Evolutionary conservation across 2,797 vertebrate genomes (phyloP).

Genomic region (Pseudomugil tenellus): DNA sequence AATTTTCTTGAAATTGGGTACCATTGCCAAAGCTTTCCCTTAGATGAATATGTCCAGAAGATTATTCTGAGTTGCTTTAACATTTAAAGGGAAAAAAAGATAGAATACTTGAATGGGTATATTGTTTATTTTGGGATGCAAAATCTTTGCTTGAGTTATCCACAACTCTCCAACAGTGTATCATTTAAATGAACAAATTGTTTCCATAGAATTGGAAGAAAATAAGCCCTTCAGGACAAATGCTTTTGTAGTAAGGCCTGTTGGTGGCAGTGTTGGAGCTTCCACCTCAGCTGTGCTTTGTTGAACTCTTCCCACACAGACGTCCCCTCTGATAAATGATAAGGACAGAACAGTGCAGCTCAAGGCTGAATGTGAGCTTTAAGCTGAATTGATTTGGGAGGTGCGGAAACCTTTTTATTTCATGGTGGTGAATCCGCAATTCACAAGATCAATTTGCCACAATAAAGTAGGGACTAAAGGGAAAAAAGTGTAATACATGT

Average conservation of each 20-base stretch:
- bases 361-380: constrained; percentile 37
- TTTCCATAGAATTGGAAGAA: not conserved
- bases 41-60: no score
- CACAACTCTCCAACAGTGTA: no score
- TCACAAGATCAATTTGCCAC: constrained; percentile 29
- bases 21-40: not conserved
- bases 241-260: constrained; percentile 41
- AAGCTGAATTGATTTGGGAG: constrained; percentile 54
- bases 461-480: constrained; percentile 14
- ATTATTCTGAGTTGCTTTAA: no score
- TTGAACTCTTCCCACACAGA: constrained; percentile 37
- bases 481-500: not conserved
- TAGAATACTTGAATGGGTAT: no score
- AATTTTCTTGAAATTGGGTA: constrained; percentile 1
- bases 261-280: constrained; percentile 74
- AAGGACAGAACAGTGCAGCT: constrained; percentile 45
- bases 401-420: constrained; percentile 51
- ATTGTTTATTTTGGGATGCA: no score
- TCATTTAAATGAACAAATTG: no score
- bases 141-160: no score
- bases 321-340: constrained; percentile 56
- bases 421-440: constrained; percentile 37
- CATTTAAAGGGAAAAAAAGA: no score
- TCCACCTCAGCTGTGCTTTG: constrained; percentile 30
- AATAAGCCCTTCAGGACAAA: not conserved